Conservation (phyloP, 1,140 invertebrate genomes). For the Phymorhynchus buccinoides region DNA sequence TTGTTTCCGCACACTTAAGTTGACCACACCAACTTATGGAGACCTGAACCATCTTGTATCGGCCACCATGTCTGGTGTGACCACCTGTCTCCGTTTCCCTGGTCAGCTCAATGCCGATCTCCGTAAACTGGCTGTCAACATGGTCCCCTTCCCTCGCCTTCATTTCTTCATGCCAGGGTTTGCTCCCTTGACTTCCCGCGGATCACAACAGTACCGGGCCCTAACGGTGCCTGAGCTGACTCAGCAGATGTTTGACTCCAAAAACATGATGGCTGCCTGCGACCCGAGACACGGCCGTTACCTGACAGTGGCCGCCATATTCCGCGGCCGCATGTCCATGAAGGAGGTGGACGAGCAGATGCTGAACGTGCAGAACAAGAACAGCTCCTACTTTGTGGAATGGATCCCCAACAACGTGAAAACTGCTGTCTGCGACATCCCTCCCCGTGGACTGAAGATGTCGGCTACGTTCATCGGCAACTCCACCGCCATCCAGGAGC, state of each 20-base stretch:
- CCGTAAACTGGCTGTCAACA: constrained; percentile 87
- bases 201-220: constrained; percentile 75
- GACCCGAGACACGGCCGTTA: constrained; percentile 80
- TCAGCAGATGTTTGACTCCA: constrained; percentile 82
- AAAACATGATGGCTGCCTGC: constrained; percentile 85
- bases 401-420: constrained; percentile 83
- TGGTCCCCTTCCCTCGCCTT: constrained; percentile 78
- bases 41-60: too few species aligned
- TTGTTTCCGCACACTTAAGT: background rate
- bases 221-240: constrained; percentile 77
- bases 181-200: constrained; percentile 78
- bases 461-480: background rate
- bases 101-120: constrained; percentile 89
- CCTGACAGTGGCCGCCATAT: constrained; percentile 89
- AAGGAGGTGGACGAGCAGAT: constrained; percentile 79
- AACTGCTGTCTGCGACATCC: constrained; percentile 91
- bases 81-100: constrained; percentile 83
- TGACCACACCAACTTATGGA: too few species aligned
- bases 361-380: constrained; percentile 90
- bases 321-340: constrained; percentile 81
- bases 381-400: constrained; percentile 83
- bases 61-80: too few species aligned
- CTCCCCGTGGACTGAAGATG: constrained; percentile 88
- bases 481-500: too few species aligned
- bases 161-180: background rate